Base-by-base conservation (phyloP, 2,113 vertebrate genomes). In the Eudyptes chrysolophus region DNA sequence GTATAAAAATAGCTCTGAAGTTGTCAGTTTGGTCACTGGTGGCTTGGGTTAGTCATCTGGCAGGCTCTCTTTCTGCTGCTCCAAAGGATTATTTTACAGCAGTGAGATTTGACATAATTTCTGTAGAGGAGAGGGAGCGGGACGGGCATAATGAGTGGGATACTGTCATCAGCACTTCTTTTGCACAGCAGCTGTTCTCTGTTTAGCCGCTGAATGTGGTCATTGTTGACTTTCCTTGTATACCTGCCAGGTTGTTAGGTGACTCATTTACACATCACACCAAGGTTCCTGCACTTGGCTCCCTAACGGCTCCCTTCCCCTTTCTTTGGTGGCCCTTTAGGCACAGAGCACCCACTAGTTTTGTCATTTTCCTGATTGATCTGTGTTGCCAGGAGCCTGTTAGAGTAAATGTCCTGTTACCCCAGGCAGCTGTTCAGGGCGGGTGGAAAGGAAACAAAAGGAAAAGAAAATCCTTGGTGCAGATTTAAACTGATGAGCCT, bases 41-140 rank as follows among this genome's bases (percentile, higher is more conserved):
- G 84, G 88, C 85, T 96, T 98, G 98, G 97, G 95, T 98, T 98
- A 98, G 90, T 98, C 97, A 97, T 94, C 89, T 98, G 97, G 97
- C 97, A 88, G 64, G 58, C 87, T 93, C 90, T 55, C 88, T 84
- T 91, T 70, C 87, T 94, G 86, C 96, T 90, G 94, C 78, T 96
- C 87, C 72, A 10, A 93, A 92, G 90, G 96, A 95, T 96, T 94
- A 94, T 94, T 86, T 85, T 91, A 62, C 94, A 87, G 76, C 93
- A 58, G 84, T 91, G 57, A n/a, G 95, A 88, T 86, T 87, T 97
- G 95, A 81, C 94, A 84, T 90, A 68, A 92, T 95, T 96, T 96
- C 89, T 94, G 78, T 36, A 76, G 93, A 80, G 87, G 49, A 96
- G 94, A 72, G 75, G 70, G 84, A 93, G 84, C 29, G 0, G 87